phyloP scores from a whole-genome alignment of 2,888 invertebrate genomes.

The Andrena chrysosceles region DNA sequence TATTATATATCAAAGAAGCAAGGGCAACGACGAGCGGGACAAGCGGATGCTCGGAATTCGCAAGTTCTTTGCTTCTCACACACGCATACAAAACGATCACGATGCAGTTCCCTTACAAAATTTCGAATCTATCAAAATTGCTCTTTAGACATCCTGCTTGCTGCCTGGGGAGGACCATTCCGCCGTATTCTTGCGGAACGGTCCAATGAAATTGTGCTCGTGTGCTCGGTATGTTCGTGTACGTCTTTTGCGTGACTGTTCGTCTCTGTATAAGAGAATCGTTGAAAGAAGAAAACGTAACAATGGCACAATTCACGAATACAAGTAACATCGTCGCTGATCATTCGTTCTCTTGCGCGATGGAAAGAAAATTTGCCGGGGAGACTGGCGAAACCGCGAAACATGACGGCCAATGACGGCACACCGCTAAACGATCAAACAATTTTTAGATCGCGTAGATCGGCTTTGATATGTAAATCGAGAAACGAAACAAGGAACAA shows the following conservation, averaged over 20 bases:
- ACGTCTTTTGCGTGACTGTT: conserved; percentile 13
- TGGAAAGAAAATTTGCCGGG: neutral
- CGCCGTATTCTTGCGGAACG: neutral
- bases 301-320: neutral
- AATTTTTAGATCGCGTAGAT: conserved; percentile 77
- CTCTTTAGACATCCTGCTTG: conserved; percentile 34
- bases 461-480: conserved; percentile 80
- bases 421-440: conserved; percentile 44
- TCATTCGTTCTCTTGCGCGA: neutral
- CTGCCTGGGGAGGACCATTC: conserved; percentile 4
- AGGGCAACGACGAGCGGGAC: conserved; percentile 36
- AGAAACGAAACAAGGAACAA: conserved; percentile 66
- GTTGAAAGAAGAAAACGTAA: conserved; percentile 5
- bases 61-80: conserved; percentile 11
- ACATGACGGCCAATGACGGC: conserved; percentile 10
- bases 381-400: neutral
- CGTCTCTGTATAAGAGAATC: neutral
- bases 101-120: conserved; percentile 25
- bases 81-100: conserved; percentile 38
- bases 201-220: conserved; percentile 28
- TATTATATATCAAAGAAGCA: conserved; percentile 36
- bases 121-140: conserved; percentile 35
- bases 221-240: conserved; percentile 19
- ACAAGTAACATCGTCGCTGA: neutral
- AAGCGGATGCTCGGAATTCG: conserved; percentile 37